phyloP scores from a whole-genome alignment of 2,888 invertebrate species.

The Ochropleura leucogaster region DNA sequence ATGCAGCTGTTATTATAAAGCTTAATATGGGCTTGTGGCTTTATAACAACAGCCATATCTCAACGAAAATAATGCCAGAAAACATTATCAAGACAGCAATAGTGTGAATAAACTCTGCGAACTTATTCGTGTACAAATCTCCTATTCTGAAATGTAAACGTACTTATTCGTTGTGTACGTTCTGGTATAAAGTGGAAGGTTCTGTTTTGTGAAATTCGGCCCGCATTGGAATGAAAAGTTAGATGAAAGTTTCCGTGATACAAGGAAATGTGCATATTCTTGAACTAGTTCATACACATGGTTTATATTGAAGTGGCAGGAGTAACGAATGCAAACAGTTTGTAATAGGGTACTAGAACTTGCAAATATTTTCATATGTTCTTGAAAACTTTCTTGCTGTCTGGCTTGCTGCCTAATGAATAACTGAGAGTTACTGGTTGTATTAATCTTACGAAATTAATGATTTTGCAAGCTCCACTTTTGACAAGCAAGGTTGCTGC shows the following conservation, averaged over 20 bases:
- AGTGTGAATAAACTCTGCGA: conserved; percentile 53
- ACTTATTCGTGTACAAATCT: conserved; percentile 53
- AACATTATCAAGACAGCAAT: conserved; percentile 37
- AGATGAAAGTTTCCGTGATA: conserved; percentile 64
- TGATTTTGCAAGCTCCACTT: conserved; percentile 15
- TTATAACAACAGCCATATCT: background rate
- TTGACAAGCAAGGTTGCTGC: background rate
- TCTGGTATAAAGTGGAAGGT: conserved; percentile 55
- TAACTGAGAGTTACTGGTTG: conserved; percentile 26
- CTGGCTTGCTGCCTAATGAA: conserved; percentile 42
- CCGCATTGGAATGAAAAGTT: conserved; percentile 69
- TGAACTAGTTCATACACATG: conserved; percentile 57
- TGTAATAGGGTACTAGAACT: conserved; percentile 31
- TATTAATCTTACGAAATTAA: conserved; percentile 28
- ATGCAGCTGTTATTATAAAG: background rate
- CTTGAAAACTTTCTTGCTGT: conserved; percentile 25
- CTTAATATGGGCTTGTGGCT: too few relatives aligned
- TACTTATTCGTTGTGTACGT: conserved; percentile 50
- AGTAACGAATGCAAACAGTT: conserved; percentile 58
- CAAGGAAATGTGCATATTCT: conserved; percentile 66
- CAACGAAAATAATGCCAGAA: conserved; percentile 22
- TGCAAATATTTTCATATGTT: conserved; percentile 32
- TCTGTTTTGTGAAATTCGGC: conserved; percentile 67
- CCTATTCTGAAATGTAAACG: conserved; percentile 52
- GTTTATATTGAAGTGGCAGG: conserved; percentile 59